Base-by-base conservation (phyloP, 2,797 vertebrate genomes). In the Anguilla megastoma region DNA sequence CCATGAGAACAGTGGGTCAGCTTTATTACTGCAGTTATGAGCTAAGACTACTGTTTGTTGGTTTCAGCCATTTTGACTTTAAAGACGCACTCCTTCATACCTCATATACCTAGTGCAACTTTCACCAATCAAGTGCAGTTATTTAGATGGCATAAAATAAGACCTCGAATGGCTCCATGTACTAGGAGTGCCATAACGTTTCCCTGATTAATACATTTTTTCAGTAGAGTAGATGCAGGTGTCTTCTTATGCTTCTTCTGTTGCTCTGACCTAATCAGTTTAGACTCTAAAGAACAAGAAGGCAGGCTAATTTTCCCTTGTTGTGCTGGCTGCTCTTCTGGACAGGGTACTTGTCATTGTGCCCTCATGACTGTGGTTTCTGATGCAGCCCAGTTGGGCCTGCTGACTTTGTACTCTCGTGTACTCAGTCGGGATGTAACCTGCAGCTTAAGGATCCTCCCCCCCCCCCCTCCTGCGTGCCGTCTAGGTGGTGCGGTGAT, bases 401-500 rank as follows among this genome's bases (percentile, higher is more conserved):
- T 83, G 58, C 86, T 66, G 74, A 50, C 74, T 9, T 36, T 27
- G 45, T 50, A 48, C 33, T 48, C 56, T n/a, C 83, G 60, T 74
- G 7, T 60, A n/a, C 41, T 8, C 30, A 24, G 14, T 0, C 54
- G 14, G 1, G 69, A 36, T 50, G 12, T 12, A 52, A 41, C 50
- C 88, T 2, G 88, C 48, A 91, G 52, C 12, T 16, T 33, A 1
- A 3, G 50, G 36, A 30, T 12, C 0, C 82, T 24, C 10, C 88
- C 41, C 84, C 16, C 56, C 50, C 63, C 60, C 87, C 45, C 52
- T 79, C 89, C 24, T 9, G 84, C 84, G 54, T 86, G 87, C 86
- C 79, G 24, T 87, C 83, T 91, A 99, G 98, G 96, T 96, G 94
- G 95, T 96, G 95, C 97, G 95, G 95, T 91, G 60, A 66, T 66